phyloP scores from a whole-genome alignment of 2,888 invertebrate species.

The Xylota sylvarum region DNA sequence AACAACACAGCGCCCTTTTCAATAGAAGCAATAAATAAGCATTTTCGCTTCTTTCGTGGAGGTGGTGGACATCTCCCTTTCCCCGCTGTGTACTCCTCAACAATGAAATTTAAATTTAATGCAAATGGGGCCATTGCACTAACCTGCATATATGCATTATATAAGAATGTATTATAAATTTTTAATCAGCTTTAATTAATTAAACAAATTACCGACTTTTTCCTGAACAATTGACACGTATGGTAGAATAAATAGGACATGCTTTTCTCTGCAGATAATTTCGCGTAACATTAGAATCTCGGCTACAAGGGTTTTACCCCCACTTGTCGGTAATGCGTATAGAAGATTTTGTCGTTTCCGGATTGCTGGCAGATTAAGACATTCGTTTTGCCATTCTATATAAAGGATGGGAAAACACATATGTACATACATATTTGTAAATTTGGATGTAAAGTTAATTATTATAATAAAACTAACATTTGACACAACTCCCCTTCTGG shows the following conservation, averaged over 20 bases:
- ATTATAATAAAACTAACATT: too few species aligned
- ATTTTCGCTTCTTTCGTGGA: constrained; percentile 90
- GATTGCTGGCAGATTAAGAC: constrained; percentile 92
- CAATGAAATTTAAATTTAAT: constrained; percentile 92
- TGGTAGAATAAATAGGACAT: constrained; percentile 95
- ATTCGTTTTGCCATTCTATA: constrained; percentile 97
- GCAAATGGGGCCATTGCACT: constrained; percentile 92
- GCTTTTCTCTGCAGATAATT: constrained; percentile 91
- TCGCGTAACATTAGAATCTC: constrained; percentile 96
- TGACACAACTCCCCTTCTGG: too few species aligned
- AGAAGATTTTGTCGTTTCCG: constrained; percentile 92
- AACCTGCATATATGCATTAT: constrained; percentile 77
- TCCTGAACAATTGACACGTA: constrained; percentile 99
- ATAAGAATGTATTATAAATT: background rate
- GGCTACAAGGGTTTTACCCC: constrained; percentile 98
- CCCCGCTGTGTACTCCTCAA: constrained; percentile 98
- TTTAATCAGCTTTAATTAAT: background rate
- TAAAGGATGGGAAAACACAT: background rate
- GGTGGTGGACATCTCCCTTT: constrained; percentile 95
- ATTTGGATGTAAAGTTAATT: too few species aligned
- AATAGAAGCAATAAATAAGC: constrained; percentile 96
- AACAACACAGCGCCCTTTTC: constrained; percentile 96
- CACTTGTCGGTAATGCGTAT: constrained; percentile 97
- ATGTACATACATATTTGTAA: background rate
- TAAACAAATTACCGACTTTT: constrained; percentile 88